phyloP scores from a whole-genome alignment of 1,140 invertebrate species.

The Sipha flava region DNA sequence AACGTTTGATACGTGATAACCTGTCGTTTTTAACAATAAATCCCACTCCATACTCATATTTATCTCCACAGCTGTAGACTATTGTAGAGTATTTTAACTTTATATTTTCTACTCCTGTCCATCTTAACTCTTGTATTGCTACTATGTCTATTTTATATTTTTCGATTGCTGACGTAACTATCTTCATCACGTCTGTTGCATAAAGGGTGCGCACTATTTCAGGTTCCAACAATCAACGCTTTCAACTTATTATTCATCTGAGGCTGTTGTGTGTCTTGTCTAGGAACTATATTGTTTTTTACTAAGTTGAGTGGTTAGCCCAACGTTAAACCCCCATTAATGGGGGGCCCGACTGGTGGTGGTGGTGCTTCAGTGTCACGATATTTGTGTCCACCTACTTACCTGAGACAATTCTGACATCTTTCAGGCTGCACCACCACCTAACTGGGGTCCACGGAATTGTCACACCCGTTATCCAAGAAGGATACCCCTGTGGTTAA shows the following conservation, averaged over 20 bases:
- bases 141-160: no score
- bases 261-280: background rate
- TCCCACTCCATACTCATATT: background rate
- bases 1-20: background rate
- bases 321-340: background rate
- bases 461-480: no score
- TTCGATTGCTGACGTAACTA: background rate
- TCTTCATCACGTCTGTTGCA: background rate
- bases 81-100: background rate
- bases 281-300: background rate
- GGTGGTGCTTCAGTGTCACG: slow-evolving; percentile 31
- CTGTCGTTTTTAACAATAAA: background rate
- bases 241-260: background rate
- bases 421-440: no score
- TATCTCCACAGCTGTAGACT: background rate
- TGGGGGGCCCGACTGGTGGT: background rate
- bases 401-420: no score
- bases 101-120: background rate
- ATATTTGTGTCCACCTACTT: background rate
- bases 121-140: background rate
- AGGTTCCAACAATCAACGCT: background rate
- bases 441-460: background rate
- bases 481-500: no score
- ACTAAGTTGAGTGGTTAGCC: background rate
- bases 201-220: background rate